Percentiles rank a stretch among this genome's conserved stretches.
phyloP scores from a whole-genome alignment of 1,140 invertebrate species.

The Neodiprion pinetum region DNA sequence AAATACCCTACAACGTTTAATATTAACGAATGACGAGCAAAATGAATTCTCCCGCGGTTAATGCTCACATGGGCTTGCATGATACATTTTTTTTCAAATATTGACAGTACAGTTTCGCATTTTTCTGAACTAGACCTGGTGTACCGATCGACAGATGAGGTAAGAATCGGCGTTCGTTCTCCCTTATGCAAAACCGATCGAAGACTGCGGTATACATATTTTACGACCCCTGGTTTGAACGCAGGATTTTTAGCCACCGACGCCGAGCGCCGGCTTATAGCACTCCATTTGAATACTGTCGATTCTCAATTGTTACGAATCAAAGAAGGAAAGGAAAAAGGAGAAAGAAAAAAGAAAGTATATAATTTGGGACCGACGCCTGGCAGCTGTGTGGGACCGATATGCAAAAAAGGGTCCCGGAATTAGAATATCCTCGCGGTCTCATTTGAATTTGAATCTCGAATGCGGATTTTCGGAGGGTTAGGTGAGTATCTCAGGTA shows the following conservation, averaged over 20 bases:
- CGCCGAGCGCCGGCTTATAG: slow-evolving; percentile 29
- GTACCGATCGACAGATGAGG: background rate
- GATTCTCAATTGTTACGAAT: slow-evolving; percentile 43
- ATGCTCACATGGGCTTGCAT: no score
- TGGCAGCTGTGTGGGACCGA: slow-evolving; percentile 54
- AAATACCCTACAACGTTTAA: no score
- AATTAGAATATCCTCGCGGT: slow-evolving; percentile 64
- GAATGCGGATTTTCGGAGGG: slow-evolving; percentile 25
- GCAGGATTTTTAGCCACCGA: slow-evolving; percentile 23
- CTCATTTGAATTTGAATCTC: slow-evolving; percentile 64
- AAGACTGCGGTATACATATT: slow-evolving; percentile 22
- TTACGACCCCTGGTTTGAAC: slow-evolving; percentile 1
- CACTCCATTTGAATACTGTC: slow-evolving; percentile 44
- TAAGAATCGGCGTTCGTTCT: slow-evolving; percentile 26
- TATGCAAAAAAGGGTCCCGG: slow-evolving; percentile 60
- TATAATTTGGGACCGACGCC: slow-evolving; percentile 42
- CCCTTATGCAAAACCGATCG: slow-evolving; percentile 21
- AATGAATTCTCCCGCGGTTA: no score
- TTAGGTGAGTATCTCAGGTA: slow-evolving; percentile 39
- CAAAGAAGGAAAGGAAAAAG: slow-evolving; percentile 30
- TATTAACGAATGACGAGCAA: no score
- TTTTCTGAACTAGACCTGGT: no score
- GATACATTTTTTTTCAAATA: no score
- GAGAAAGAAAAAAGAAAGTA: slow-evolving; percentile 26
- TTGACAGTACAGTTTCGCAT: no score